A percentile compares a stretch with the other conserved stretches of the same genome.
Conservation (phyloP, 2,113 vertebrate genomes). For the Micromys minutus region DNA sequence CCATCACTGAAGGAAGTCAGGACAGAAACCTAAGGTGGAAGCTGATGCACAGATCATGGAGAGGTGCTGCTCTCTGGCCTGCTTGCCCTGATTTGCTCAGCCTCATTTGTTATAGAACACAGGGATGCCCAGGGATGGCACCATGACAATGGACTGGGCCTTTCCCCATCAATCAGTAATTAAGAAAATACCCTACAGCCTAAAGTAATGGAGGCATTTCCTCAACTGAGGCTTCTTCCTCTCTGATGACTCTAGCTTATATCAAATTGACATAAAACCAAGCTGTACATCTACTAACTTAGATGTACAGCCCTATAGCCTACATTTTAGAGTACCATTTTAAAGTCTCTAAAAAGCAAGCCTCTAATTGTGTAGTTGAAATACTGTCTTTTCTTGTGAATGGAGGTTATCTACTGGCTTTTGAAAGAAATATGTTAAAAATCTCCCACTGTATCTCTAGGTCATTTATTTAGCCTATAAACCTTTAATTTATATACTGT, state of each 20-base stretch:
- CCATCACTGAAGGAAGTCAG: background rate
- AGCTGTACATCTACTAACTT: background rate
- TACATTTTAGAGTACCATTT: background rate
- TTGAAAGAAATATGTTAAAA: background rate
- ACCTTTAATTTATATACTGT: constrained; percentile 9
- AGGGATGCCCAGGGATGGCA: background rate
- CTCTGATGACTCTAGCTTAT: background rate
- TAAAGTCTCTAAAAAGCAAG: background rate
- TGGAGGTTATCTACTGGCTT: background rate
- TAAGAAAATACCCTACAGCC: background rate
- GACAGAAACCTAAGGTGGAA: background rate
- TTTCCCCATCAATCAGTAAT: background rate
- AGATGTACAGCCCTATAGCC: background rate
- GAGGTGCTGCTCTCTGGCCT: background rate
- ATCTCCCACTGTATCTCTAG: background rate
- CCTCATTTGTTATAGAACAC: background rate
- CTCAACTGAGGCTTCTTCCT: background rate
- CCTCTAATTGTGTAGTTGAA: background rate
- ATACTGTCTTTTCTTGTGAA: background rate
- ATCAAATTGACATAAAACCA: background rate
- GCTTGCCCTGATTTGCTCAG: background rate
- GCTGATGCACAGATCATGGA: background rate
- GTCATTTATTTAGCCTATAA: background rate
- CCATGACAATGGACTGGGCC: no score
- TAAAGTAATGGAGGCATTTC: background rate